Base-by-base conservation (phyloP, 1,140 invertebrate genomes). In the Ruditapes philippinarum region DNA sequence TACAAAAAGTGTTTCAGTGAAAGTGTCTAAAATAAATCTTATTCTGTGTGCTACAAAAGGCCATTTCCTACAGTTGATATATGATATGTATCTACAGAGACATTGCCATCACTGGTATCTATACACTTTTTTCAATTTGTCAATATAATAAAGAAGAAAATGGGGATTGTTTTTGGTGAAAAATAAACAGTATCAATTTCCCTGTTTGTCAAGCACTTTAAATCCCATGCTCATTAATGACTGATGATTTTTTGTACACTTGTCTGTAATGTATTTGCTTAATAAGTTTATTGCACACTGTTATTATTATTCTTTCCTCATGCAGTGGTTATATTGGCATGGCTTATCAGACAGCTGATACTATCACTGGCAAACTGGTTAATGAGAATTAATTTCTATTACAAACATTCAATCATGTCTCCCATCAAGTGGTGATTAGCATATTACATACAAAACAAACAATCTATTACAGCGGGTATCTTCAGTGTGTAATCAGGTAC, bases 381-480 rank as follows among this genome's bases (percentile, higher is more conserved):
- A 78, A 78, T 78, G 42, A 54, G 74, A 78, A 78, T 78, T 78
- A 78, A 78, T 78, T 78, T 78, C 74, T 78, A 78, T 49, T 51
- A 49, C 74, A 78, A 78, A 78, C 74, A 78, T 78, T 78, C 74
- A 78, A 78, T 78, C 74, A 78, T 22, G 25, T 14, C 45, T 54
- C 74, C 31, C 74, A 78, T 78, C 74, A 54, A 78, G 49, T 78
- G n/a, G 74, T 78, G 74, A 78, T 78, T 78, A 78, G 82, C 68
- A 84, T 84, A 70, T 84, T 84, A 84, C 82, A 84, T 73, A 84
- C 65, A 84, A 84, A 70, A 73, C 82, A 84, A 84, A 84, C 82
- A 84, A 54, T 84, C 82, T 84, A 84, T 84, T 84, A 70, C 65
- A 70, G 60, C n/a, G 36, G 22, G 65, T 84, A 54, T 70, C 62